Evolutionary conservation across 2,797 vertebrate species (phyloP).

Genomic region (Fistularia commersonii): DNA sequence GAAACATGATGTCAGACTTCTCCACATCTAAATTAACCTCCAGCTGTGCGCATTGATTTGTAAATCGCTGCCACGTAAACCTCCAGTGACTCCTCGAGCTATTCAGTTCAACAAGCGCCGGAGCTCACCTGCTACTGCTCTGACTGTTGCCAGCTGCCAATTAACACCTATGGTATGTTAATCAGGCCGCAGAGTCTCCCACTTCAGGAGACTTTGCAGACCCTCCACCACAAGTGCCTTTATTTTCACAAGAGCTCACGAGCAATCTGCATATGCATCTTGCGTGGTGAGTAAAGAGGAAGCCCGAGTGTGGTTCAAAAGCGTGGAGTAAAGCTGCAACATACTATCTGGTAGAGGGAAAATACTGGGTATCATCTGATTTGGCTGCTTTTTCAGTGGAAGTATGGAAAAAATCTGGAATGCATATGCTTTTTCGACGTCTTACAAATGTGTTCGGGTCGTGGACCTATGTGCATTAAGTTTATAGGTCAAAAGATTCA

Average conservation of each 20-base stretch:
- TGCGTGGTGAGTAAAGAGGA: constrained; percentile 42
- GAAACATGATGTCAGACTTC: constrained; percentile 72
- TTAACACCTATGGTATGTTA: constrained; percentile 80
- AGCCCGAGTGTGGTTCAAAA: constrained; percentile 24
- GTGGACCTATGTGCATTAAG: too few relatives aligned
- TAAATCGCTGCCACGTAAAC: constrained; percentile 60
- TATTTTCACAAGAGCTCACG: constrained; percentile 63
- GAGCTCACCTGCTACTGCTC: constrained; percentile 68
- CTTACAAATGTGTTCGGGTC: too few relatives aligned
- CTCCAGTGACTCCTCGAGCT: constrained; percentile 54
- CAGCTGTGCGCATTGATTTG: constrained; percentile 65
- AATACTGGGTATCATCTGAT: constrained; percentile 34
- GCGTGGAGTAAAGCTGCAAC: constrained; percentile 25
- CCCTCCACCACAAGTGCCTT: constrained; percentile 69
- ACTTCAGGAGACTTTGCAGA: constrained; percentile 74
- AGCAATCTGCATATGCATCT: constrained; percentile 64
- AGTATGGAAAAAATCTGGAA: background rate
- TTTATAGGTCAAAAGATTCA: too few relatives aligned
- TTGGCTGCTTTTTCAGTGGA: constrained; percentile 12
- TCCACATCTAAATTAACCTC: constrained; percentile 70
- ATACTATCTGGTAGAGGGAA: constrained; percentile 23
- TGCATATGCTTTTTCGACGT: too few relatives aligned
- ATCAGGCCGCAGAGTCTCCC: constrained; percentile 70
- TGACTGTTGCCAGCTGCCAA: constrained; percentile 70
- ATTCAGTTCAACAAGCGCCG: constrained; percentile 63